These are phyloP conservation scores for Gerosis bhagava DNA, from an alignment of 2,888 invertebrate genomes.

Conservation along the genomic window DNA sequence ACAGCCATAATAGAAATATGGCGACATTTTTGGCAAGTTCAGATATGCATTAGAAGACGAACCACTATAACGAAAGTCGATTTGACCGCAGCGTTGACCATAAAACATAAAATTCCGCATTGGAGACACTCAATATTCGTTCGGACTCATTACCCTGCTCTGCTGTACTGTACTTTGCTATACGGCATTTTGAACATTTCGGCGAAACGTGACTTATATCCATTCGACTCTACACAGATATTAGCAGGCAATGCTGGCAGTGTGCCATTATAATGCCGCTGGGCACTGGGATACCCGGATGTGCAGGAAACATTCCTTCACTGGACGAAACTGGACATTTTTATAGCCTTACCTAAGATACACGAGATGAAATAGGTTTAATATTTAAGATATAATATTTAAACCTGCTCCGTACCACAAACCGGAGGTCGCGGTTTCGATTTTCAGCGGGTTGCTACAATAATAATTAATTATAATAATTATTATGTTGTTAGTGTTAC, in stretches of 20 bases:
- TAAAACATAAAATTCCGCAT: constrained; percentile 55
- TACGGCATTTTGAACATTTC: constrained; percentile 57
- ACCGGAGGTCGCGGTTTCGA: no score
- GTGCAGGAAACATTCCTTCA: constrained; percentile 58
- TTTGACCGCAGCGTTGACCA: constrained; percentile 22
- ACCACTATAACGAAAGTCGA: no score
- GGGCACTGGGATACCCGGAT: constrained; percentile 52
- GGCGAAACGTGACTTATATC: constrained; percentile 60
- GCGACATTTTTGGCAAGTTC: no score
- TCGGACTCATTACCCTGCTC: constrained; percentile 20
- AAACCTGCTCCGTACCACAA: no score
- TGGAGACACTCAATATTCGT: constrained; percentile 32
- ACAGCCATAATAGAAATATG: no score
- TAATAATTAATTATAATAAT: no score
- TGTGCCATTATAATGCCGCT: constrained; percentile 61
- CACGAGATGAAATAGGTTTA: constrained; percentile 1
- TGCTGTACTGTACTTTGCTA: no score
- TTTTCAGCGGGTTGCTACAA: no score
- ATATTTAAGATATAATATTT: no score
- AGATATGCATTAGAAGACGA: no score
- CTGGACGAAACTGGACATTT: constrained; percentile 53
- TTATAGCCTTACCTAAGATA: constrained; percentile 10
- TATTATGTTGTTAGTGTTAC: no score
- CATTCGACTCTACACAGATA: no score
- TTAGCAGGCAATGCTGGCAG: constrained; percentile 64